phyloP scores from a whole-genome alignment of 2,113 vertebrate species.

The Apodemus sylvaticus region DNA sequence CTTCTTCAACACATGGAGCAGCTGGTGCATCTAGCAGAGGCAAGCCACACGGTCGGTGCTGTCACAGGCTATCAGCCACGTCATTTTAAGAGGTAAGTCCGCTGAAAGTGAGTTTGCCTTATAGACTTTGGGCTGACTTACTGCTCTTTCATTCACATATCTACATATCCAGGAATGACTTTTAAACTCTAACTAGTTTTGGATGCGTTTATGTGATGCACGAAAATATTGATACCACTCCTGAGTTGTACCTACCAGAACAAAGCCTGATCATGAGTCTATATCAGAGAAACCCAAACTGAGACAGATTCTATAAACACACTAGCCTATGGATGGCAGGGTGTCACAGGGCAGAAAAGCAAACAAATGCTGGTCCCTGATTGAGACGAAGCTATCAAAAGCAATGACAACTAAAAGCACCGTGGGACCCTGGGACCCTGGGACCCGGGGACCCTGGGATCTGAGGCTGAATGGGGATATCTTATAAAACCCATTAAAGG shows the following conservation, averaged over 20 bases:
- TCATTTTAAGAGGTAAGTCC: background rate
- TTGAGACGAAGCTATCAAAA: background rate
- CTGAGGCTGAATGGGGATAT: too few species aligned
- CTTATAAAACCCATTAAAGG: background rate
- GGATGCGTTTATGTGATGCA: background rate
- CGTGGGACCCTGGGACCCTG: background rate
- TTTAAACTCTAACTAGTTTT: constrained; percentile 16
- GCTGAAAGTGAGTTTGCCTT: background rate
- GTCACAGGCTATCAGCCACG: background rate
- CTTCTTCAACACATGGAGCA: constrained; percentile 87
- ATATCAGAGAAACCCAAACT: background rate
- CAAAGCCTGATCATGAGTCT: constrained; percentile 5
- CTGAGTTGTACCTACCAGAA: background rate
- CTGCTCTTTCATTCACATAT: background rate
- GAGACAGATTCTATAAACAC: background rate
- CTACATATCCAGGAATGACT: background rate
- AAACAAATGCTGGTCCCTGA: background rate
- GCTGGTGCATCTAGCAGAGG: constrained; percentile 88
- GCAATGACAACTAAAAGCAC: background rate
- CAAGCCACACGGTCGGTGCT: background rate
- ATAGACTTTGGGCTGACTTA: background rate
- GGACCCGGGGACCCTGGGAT: background rate
- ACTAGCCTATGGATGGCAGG: background rate
- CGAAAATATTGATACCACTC: background rate
- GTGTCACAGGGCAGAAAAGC: constrained; percentile 1